These are phyloP conservation scores for Allolobophora icterica DNA, from an alignment of 2,888 invertebrate genomes.

Conservation along the genomic window DNA sequence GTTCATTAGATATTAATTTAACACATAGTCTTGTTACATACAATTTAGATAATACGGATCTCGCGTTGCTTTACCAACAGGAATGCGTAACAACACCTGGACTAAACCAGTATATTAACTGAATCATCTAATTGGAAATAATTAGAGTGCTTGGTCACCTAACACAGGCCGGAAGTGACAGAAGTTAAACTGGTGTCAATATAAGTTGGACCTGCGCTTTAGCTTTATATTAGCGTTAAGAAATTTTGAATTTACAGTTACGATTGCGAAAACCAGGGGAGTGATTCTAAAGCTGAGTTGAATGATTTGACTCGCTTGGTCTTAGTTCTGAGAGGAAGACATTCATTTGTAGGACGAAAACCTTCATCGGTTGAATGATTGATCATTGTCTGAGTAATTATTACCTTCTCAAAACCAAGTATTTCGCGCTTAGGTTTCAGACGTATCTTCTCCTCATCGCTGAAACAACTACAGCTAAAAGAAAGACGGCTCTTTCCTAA, in stretches of 20 bases:
- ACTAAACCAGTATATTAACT: not conserved
- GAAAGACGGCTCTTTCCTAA: not conserved
- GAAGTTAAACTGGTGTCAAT: too few species aligned
- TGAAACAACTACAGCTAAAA: constrained; percentile 17
- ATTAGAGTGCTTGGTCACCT: too few species aligned
- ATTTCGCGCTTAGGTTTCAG: constrained; percentile 10
- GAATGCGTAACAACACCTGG: not conserved
- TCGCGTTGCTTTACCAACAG: not conserved
- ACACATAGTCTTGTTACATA: not conserved
- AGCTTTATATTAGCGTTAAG: too few species aligned
- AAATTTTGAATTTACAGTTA: too few species aligned
- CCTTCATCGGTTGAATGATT: not conserved
- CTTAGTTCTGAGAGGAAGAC: not conserved
- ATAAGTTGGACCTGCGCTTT: too few species aligned
- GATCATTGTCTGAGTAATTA: not conserved
- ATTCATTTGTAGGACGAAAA: not conserved
- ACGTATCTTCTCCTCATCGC: not conserved
- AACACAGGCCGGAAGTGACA: too few species aligned
- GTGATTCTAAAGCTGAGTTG: not conserved
- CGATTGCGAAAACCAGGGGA: too few species aligned
- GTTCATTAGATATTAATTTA: not conserved
- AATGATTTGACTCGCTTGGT: constrained; percentile 1
- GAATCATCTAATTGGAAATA: too few species aligned
- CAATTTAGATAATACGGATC: not conserved
- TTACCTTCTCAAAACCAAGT: constrained; percentile 2